phyloP scores from a whole-genome alignment of 2,797 vertebrate species.

The Sebastes jordani region DNA sequence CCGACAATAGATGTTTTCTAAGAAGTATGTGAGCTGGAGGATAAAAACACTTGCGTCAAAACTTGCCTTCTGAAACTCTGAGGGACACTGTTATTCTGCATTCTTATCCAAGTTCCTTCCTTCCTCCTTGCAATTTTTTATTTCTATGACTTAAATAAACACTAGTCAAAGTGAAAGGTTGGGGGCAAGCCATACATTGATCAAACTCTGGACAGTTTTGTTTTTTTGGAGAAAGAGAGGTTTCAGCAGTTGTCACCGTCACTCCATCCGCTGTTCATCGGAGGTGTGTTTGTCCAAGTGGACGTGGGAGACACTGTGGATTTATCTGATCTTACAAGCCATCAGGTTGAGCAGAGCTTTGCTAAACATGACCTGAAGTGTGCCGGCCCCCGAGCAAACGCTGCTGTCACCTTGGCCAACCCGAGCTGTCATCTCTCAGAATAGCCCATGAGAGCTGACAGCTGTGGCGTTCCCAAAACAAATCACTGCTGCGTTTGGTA shows the following conservation, averaged over 20 bases:
- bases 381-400: conserved; percentile 85
- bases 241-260: conserved; percentile 56
- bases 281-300: conserved; percentile 79
- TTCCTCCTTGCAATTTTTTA: conserved; percentile 16
- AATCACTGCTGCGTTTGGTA: conserved; percentile 81
- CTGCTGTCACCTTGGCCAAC: conserved; percentile 81
- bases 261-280: conserved; percentile 56
- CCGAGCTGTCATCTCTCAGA: conserved; percentile 76
- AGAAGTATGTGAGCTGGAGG: conserved; percentile 50
- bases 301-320: conserved; percentile 77
- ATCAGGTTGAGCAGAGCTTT: conserved; percentile 85
- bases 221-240: conserved; percentile 1
- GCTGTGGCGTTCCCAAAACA: conserved; percentile 82
- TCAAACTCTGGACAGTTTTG: conserved; percentile 1
- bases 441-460: conserved; percentile 79
- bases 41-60: conserved; percentile 63
- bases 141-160: conserved; percentile 25
- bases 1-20: conserved; percentile 60
- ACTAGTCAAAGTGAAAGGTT: conserved; percentile 40
- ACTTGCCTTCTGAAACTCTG: conserved; percentile 62
- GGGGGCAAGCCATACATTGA: conserved; percentile 31
- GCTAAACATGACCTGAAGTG: conserved; percentile 88
- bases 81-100: conserved; percentile 50
- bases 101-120: conserved; percentile 49
- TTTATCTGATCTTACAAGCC: conserved; percentile 88